Evolutionary conservation across 2,797 vertebrate species (phyloP).

Genomic region (Champsocephalus gunnari): DNA sequence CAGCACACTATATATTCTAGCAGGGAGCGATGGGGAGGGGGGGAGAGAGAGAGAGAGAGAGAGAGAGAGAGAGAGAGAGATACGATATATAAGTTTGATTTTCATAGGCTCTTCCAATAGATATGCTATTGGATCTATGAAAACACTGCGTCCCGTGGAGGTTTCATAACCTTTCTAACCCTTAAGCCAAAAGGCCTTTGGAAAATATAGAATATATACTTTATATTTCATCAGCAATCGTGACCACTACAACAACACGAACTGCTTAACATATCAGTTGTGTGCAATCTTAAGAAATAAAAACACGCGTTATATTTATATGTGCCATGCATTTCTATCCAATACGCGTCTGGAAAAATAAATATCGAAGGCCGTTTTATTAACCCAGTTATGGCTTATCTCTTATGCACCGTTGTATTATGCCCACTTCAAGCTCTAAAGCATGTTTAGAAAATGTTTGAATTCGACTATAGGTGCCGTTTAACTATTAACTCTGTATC

Average conservation of each 20-base stretch:
- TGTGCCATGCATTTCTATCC: conserved; percentile 39
- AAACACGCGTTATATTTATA: conserved; percentile 27
- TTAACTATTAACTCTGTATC: conserved; percentile 45
- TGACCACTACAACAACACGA: conserved; percentile 34
- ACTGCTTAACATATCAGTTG: conserved; percentile 34
- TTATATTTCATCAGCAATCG: conserved; percentile 53
- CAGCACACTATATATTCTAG: conserved; percentile 67
- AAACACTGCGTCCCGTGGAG: conserved; percentile 63
- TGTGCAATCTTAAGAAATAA: conserved; percentile 37
- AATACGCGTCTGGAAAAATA: conserved; percentile 34
- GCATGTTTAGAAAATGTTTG: conserved; percentile 23
- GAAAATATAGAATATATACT: conserved; percentile 58
- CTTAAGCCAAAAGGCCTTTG: conserved; percentile 66
- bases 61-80: neutral
- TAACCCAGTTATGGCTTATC: conserved; percentile 25
- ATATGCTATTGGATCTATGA: conserved; percentile 65
- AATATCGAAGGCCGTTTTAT: conserved; percentile 36
- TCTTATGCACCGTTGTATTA: neutral
- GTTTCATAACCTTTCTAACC: conserved; percentile 69
- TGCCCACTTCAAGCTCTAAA: conserved; percentile 27
- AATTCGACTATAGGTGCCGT: conserved; percentile 23
- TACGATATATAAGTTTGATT: conserved; percentile 68
- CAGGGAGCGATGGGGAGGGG: conserved; percentile 11
- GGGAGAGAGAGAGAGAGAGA: neutral
- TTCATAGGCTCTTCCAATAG: conserved; percentile 60